Conservation (phyloP, 2,888 invertebrate genomes). For the Archips xylosteana region DNA sequence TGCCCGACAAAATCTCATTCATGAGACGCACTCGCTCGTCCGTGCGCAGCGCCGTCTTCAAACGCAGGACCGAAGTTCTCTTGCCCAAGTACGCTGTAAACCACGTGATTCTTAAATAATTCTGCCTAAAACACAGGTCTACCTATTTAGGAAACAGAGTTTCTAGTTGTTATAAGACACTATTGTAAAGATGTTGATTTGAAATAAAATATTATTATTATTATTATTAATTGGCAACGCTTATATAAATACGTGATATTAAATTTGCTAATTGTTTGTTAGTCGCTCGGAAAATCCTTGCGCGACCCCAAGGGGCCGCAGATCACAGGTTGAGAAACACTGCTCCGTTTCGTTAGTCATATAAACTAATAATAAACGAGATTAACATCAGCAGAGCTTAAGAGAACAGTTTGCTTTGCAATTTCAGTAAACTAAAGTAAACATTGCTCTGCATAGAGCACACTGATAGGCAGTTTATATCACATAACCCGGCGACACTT, state of each 20-base stretch:
- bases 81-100: slow-evolving; percentile 89
- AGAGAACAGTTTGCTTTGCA: background rate
- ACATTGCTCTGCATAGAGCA: slow-evolving; percentile 10
- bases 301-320: too few relatives aligned
- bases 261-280: too few relatives aligned
- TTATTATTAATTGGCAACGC: background rate
- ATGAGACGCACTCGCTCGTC: slow-evolving; percentile 96
- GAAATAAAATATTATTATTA: too few relatives aligned
- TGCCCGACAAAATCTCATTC: slow-evolving; percentile 94
- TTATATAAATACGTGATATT: too few relatives aligned
- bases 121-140: too few relatives aligned
- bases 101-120: background rate
- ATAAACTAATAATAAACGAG: background rate
- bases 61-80: slow-evolving; percentile 89
- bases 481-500: too few relatives aligned
- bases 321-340: too few relatives aligned
- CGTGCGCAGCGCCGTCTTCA: slow-evolving; percentile 93
- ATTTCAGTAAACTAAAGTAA: background rate
- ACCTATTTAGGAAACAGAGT: too few relatives aligned
- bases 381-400: background rate
- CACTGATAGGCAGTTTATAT: background rate
- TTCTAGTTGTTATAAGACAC: too few relatives aligned
- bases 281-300: background rate
- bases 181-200: too few relatives aligned
- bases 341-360: too few relatives aligned